phyloP scores from a whole-genome alignment of 2,888 invertebrate genomes.

The Sisyra terminalis region DNA sequence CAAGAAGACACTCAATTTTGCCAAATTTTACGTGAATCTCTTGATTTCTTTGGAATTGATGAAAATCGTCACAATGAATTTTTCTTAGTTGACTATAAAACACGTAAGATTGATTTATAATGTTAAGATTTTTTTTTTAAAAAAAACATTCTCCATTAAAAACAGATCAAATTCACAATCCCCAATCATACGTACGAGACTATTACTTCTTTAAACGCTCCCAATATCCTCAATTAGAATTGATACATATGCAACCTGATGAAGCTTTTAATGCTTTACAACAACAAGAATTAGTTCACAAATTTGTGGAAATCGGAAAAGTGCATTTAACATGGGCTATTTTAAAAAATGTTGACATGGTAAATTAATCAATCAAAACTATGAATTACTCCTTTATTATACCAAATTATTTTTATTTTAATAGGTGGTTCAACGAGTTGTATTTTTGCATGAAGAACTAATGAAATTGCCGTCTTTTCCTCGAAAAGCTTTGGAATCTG shows the following conservation, averaged over 20 bases:
- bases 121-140: background rate
- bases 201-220: slow-evolving; percentile 72
- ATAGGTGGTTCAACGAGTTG: slow-evolving; percentile 88
- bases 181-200: slow-evolving; percentile 89
- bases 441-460: slow-evolving; percentile 95
- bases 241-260: slow-evolving; percentile 84
- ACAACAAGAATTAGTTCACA: slow-evolving; percentile 76
- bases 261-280: slow-evolving; percentile 83
- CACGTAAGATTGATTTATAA: slow-evolving; percentile 46
- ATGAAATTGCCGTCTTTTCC: slow-evolving; percentile 98
- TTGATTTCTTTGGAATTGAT: slow-evolving; percentile 95
- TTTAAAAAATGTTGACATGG: slow-evolving; percentile 83
- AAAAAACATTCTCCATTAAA: slow-evolving; percentile 11
- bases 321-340: slow-evolving; percentile 84
- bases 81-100: slow-evolving; percentile 95
- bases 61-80: slow-evolving; percentile 77
- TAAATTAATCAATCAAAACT: slow-evolving; percentile 17
- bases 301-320: slow-evolving; percentile 96
- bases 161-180: slow-evolving; percentile 90
- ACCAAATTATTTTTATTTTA: slow-evolving; percentile 12
- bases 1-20: slow-evolving; percentile 95
- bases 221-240: slow-evolving; percentile 90
- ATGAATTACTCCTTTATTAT: background rate
- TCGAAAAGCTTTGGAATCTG: slow-evolving; percentile 91
- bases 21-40: slow-evolving; percentile 84